Percentiles rank a stretch among this genome's conserved stretches.
Evolutionary conservation across 2,888 invertebrate species (phyloP).

Genomic region (Hermaeophaga mercurialis): DNA sequence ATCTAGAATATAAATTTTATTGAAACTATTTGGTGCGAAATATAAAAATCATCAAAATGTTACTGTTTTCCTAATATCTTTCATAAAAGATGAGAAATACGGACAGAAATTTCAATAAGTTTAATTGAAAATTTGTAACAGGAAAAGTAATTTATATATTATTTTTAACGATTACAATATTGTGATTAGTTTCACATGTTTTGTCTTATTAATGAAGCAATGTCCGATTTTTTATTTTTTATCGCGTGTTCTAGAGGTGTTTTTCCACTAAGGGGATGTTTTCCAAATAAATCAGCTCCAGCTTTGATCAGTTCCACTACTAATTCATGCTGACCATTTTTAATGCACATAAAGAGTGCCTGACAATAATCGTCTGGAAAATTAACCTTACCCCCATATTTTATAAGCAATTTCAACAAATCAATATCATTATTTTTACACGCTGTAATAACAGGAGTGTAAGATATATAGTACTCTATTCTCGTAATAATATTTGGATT

Average conservation of each 20-base stretch:
- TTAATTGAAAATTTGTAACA: too few species aligned
- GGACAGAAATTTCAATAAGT: too few species aligned
- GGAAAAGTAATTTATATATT: too few species aligned
- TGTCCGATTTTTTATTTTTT: neutral
- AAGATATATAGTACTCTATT: neutral
- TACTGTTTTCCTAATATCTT: too few species aligned
- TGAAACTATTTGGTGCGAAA: too few species aligned
- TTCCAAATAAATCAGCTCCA: conserved; percentile 1
- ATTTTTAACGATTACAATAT: too few species aligned
- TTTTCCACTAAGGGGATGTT: conserved; percentile 1
- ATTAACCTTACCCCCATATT: conserved; percentile 15
- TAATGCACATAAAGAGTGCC: conserved; percentile 17
- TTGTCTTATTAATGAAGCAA: neutral
- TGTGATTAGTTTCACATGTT: too few species aligned
- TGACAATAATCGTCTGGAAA: conserved; percentile 15
- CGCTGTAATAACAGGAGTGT: conserved; percentile 4
- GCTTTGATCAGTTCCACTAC: conserved; percentile 15
- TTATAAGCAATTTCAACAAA: conserved; percentile 10
- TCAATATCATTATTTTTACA: conserved; percentile 3
- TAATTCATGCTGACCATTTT: conserved; percentile 5
- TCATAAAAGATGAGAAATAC: too few species aligned
- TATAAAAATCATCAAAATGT: too few species aligned
- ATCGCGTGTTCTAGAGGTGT: conserved; percentile 12
- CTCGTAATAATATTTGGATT: conserved; percentile 1
- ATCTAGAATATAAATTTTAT: too few species aligned